Base-by-base conservation (phyloP, 2,888 invertebrate species). In the Machimus rusticus region DNA sequence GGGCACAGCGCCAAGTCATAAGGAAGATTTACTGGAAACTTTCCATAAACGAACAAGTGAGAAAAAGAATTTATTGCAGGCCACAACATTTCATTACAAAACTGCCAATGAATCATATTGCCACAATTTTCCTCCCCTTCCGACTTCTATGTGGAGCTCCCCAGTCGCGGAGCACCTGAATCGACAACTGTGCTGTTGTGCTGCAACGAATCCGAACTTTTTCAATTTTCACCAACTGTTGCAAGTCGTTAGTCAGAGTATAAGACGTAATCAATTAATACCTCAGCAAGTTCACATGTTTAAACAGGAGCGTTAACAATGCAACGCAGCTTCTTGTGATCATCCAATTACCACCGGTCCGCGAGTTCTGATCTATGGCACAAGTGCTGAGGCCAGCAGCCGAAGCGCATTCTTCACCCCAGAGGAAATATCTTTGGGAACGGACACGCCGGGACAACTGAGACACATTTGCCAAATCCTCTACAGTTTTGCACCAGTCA, bases 261-360 rank as follows among this genome's bases (percentile, higher is more conserved):
- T 55, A 55, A 84, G 9, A 66, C 28, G 66, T 66, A 84, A 84
- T 84, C 82, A 84, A 84, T 84, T 84, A 84, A 84, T 84, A 84
- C 66, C 66, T 84, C n/a, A 37, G 66, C n/a, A 84, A 39, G 37
- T 84, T 84, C 66, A 46, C 66, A 84, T 84, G 37, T 66, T 66
- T 31, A 84, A 66, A n/a, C 66, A 66, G 43, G n/a, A 84, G 66
- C 66, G 82, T 23, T 84, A 84, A 84, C 57, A 84, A 84, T 84
- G 66, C 23, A 66, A 57, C 31, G 23, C 39, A 84, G 39, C 82
- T 19, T 57, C 66, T 84, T 86, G 86, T 86, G 86, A 86, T 76
- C 86, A 74, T 86, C 76, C 76, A 86, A 86, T 86, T 86, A 86
- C 86, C 86, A 86, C 43, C 16, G 34, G 14, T 23, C 19, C 34